Evolutionary conservation across 2,113 vertebrate genomes (phyloP).

Genomic region (Dryoscopus gambensis): DNA sequence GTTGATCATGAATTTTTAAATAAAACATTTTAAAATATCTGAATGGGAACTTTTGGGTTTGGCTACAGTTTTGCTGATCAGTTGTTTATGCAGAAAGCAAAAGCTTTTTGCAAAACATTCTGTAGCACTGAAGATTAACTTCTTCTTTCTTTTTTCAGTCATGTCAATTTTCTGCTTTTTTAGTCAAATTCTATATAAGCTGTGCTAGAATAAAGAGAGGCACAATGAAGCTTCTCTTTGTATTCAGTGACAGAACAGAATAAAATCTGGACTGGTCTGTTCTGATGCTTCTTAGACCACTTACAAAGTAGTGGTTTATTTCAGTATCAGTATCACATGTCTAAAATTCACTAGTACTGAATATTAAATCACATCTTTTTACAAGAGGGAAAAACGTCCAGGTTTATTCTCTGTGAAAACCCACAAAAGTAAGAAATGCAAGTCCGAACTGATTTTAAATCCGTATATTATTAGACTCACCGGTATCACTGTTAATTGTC

Average conservation of each 20-base stretch:
- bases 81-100: not conserved
- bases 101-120: not conserved
- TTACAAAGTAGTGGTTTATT: not conserved
- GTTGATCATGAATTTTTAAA: not conserved
- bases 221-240: not conserved
- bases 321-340: not conserved
- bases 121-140: not conserved
- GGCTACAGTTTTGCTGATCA: not conserved
- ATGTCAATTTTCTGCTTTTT: not conserved
- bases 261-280: not conserved
- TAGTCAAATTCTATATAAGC: not conserved
- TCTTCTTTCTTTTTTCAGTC: not conserved
- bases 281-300: not conserved
- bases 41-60: not conserved
- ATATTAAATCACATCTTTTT: not conserved
- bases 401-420: not conserved
- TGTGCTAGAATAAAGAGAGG: not conserved
- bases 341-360: not conserved
- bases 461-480: not conserved
- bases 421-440: not conserved
- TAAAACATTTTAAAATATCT: not conserved
- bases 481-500: not conserved
- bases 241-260: not conserved
- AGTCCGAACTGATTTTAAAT: not conserved
- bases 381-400: not conserved